These are phyloP conservation scores for Drymonia ruficornis DNA, from an alignment of 2,888 invertebrate genomes.

Conservation along the genomic window DNA sequence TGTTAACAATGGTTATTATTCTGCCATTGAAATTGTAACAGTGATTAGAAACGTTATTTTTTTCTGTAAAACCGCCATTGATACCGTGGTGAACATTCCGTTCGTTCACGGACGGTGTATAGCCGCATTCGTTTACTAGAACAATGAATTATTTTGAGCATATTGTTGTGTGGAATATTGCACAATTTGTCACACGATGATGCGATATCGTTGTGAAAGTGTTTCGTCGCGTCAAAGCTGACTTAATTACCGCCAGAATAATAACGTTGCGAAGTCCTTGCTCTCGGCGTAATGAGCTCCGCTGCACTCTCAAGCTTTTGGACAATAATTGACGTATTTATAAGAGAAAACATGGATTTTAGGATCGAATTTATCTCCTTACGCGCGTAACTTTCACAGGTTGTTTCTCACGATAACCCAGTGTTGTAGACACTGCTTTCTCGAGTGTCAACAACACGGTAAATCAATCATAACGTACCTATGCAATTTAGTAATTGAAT, in stretches of 20 bases:
- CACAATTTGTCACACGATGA: conserved; percentile 63
- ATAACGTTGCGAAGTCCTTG: conserved; percentile 42
- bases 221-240: conserved; percentile 43
- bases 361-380: conserved; percentile 36
- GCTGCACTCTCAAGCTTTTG: conserved; percentile 42
- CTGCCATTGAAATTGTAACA: conserved; percentile 61
- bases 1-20: conserved; percentile 75
- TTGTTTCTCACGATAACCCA: conserved; percentile 46
- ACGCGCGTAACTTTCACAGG: conserved; percentile 56
- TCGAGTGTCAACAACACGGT: conserved; percentile 2
- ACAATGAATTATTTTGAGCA: conserved; percentile 58
- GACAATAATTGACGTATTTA: conserved; percentile 37
- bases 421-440: conserved; percentile 12
- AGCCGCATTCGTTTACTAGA: conserved; percentile 30
- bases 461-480: neutral
- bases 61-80: conserved; percentile 38
- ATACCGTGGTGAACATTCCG: conserved; percentile 29
- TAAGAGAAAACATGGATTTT: conserved; percentile 38
- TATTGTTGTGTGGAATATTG: conserved; percentile 55
- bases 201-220: conserved; percentile 65
- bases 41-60: conserved; percentile 54
- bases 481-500: no score
- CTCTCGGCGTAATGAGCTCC: conserved; percentile 37
- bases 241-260: conserved; percentile 53
- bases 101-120: conserved; percentile 22